Percentiles rank a stretch among this genome's conserved stretches.
phyloP scores from a whole-genome alignment of 2,888 invertebrate species.

The Tetrapedia diversipes region DNA sequence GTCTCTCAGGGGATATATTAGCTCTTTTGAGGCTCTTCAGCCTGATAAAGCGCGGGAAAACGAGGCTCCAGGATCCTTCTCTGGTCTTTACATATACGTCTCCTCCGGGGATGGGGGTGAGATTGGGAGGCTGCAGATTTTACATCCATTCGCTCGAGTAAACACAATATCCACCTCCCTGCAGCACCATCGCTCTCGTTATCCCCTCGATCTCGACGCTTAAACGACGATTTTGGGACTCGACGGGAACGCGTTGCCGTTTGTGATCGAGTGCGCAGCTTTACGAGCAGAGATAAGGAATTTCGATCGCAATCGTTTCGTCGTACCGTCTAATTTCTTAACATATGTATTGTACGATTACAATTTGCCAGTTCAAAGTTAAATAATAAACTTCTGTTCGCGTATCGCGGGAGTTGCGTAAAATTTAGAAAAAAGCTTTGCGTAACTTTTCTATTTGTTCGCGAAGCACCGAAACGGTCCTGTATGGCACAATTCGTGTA shows the following conservation, averaged over 20 bases:
- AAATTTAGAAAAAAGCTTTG: too few species aligned
- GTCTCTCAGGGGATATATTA: slow-evolving; percentile 73
- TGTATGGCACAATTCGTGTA: not conserved
- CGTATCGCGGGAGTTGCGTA: too few species aligned
- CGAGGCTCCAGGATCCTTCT: slow-evolving; percentile 47
- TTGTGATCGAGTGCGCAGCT: slow-evolving; percentile 31
- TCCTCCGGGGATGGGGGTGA: slow-evolving; percentile 47
- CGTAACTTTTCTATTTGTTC: too few species aligned
- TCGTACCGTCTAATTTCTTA: too few species aligned
- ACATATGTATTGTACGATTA: too few species aligned
- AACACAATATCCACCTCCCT: slow-evolving; percentile 56
- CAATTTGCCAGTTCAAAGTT: too few species aligned
- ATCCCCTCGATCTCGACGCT: slow-evolving; percentile 39
- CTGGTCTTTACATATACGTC: slow-evolving; percentile 27
- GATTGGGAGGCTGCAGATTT: slow-evolving; percentile 65
- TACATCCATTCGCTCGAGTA: slow-evolving; percentile 66
- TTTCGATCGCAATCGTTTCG: too few species aligned
- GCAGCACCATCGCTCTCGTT: slow-evolving; percentile 32
- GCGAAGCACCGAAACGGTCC: too few species aligned
- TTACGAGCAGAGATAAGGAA: slow-evolving; percentile 5
- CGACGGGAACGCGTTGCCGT: slow-evolving; percentile 37
- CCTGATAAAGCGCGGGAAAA: slow-evolving; percentile 71
- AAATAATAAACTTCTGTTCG: too few species aligned
- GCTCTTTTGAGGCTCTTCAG: slow-evolving; percentile 76
- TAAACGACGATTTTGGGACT: slow-evolving; percentile 55